Base-by-base conservation (phyloP, 2,113 vertebrate genomes). In the Pelecanus crispus region DNA sequence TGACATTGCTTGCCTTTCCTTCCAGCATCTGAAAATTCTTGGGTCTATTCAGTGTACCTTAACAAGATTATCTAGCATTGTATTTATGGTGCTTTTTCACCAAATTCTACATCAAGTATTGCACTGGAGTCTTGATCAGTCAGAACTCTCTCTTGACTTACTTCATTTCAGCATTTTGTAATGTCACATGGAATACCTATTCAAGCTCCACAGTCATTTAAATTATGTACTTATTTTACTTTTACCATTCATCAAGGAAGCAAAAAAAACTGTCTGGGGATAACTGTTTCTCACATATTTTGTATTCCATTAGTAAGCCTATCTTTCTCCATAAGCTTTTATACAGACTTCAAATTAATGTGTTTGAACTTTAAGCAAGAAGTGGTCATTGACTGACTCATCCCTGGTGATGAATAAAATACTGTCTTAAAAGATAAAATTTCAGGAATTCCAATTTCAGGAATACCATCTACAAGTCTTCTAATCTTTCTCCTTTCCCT, bases 291-390 rank as follows among this genome's bases (percentile, higher is more conserved):
- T 66, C 56, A 49, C 62, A 68, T 90, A 70, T 61, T 94, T 90
- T 88, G 80, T 71, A 93, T 92, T 94, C 56, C 80, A 86, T 88
- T 90, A 94, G 56, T 42, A 91, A 86, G 40, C n/a, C 72, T 59
- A 58, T 73, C 74, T 88, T 88, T 62, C 55, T 78, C 56, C 85
- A 79, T 91, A 75, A 85, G 74, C 66, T 94, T 88, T 93, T 80
- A 78, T 34, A 86, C 61, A 95, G 93, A 93, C 59, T 90, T 93
- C 67, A 88, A 86, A 93, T 94, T 90, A 94, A 86, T 17, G 29
- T 92, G 55, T 86, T 91, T 84, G 82, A 94, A 91, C 80, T 89
- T 86, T 13, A 67, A 72, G 77, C 34, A 86, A 88, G 77, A 44
- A 86, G 59, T 61, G 84, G 86, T 34, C 36, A 1, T 31, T 95